phyloP scores from a whole-genome alignment of 2,797 vertebrate genomes.

The Hydrolagus colliei region DNA sequence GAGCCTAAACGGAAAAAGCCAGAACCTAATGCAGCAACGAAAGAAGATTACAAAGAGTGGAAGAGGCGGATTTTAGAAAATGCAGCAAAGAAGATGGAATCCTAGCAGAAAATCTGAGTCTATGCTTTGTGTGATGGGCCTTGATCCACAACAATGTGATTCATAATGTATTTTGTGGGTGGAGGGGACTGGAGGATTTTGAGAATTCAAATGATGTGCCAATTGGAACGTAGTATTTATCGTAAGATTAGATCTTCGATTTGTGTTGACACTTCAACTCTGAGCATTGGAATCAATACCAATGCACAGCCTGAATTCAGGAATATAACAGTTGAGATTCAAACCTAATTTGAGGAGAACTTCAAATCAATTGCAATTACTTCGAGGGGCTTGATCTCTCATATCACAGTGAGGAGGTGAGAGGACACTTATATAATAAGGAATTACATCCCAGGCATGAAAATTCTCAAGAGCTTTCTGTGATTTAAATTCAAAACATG shows the following conservation, averaged over 20 bases:
- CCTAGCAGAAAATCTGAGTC: conserved; percentile 20
- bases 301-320: neutral
- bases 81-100: conserved; percentile 45
- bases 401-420: neutral
- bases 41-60: conserved; percentile 73
- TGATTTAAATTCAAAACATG: too few species aligned
- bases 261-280: neutral
- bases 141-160: neutral
- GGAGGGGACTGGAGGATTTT: neutral
- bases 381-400: neutral
- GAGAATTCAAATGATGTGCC: neutral
- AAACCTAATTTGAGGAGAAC: neutral
- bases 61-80: conserved; percentile 73
- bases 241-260: neutral
- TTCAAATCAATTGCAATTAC: neutral
- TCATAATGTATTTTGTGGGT: neutral
- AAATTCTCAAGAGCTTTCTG: neutral
- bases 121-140: neutral
- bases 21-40: conserved; percentile 43
- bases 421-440: neutral
- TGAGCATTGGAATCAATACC: neutral
- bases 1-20: conserved; percentile 48
- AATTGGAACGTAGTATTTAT: neutral
- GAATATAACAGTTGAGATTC: neutral
- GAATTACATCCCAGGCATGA: neutral